phyloP scores from a whole-genome alignment of 1,140 invertebrate species.

The Phenacoccus solenopsis region DNA sequence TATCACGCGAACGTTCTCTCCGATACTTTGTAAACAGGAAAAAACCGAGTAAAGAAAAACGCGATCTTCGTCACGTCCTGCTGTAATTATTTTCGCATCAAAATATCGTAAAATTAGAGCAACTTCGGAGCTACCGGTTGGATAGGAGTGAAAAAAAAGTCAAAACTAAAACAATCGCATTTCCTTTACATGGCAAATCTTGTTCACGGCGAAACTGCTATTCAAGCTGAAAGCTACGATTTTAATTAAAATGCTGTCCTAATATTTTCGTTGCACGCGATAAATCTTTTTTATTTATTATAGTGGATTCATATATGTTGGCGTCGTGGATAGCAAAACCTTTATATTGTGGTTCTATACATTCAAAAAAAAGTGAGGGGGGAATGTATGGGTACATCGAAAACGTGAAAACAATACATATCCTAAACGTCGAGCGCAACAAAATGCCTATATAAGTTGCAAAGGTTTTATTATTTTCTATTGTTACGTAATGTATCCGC shows the following conservation, averaged over 20 bases:
- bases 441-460: neutral
- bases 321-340: neutral
- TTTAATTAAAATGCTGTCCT: neutral
- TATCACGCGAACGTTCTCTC: too few species aligned
- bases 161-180: neutral
- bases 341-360: neutral
- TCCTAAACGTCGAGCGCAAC: neutral
- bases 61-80: too few species aligned
- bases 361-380: neutral
- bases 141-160: neutral
- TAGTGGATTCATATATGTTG: neutral
- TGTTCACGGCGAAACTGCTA: neutral
- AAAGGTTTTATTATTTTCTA: neutral
- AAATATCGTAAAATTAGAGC: neutral
- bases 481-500: neutral
- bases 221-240: neutral
- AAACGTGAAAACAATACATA: neutral
- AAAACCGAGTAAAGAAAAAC: too few species aligned
- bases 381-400: neutral
- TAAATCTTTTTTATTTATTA: slow-evolving; percentile 4
- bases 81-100: neutral
- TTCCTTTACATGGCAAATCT: neutral
- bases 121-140: neutral
- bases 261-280: neutral
- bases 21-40: too few species aligned